Evolutionary conservation across 2,113 vertebrate genomes (phyloP).

Genomic region (Gnathonemus echidnorhynchus): DNA sequence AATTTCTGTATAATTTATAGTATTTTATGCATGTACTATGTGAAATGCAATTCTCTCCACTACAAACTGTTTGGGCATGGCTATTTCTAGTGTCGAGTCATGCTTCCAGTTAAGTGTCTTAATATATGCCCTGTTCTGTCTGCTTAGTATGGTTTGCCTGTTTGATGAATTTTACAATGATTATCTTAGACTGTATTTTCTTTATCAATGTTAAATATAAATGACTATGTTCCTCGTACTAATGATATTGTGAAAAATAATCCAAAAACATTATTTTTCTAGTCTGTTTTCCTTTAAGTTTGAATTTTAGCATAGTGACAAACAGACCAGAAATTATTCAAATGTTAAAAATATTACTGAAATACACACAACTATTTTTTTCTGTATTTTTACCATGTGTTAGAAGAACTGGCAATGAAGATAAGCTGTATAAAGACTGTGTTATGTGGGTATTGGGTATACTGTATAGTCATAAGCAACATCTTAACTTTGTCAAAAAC

Average conservation of each 20-base stretch:
- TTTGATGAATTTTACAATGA: neutral
- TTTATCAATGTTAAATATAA: constrained; percentile 17
- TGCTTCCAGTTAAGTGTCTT: neutral
- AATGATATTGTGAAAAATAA: constrained; percentile 9
- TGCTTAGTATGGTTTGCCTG: neutral
- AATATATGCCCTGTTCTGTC: neutral
- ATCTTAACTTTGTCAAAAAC: neutral
- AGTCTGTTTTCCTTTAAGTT: neutral
- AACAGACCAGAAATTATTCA: neutral
- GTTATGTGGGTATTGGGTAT: neutral
- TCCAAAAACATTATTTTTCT: neutral
- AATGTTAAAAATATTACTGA: neutral
- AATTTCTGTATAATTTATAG: neutral
- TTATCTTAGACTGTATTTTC: neutral
- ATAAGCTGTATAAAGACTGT: neutral
- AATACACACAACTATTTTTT: neutral
- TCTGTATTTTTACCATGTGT: neutral
- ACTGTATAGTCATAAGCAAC: neutral
- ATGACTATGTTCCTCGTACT: constrained; percentile 5
- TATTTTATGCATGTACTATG: neutral
- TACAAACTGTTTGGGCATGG: neutral
- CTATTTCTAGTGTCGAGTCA: neutral
- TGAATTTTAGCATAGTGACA: neutral
- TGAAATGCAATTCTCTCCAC: neutral
- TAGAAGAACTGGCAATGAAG: neutral